Conservation (phyloP, 1,140 invertebrate species). For the Eumeta japonica region DNA sequence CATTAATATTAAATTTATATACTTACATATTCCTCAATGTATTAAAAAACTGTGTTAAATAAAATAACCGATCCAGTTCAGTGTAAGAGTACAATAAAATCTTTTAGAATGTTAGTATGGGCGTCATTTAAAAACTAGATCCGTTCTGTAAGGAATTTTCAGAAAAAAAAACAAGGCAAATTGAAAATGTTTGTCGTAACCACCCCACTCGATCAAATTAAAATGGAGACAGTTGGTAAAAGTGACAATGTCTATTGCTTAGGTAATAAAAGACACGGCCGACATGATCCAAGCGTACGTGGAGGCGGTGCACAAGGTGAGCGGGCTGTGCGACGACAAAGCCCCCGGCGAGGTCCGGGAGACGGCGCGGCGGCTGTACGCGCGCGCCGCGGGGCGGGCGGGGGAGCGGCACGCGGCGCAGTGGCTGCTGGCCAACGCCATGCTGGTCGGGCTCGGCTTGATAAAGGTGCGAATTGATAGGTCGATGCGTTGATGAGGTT, state of each 20-base stretch:
- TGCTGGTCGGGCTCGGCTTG: conserved; percentile 23
- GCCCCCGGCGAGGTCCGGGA: conserved; percentile 9
- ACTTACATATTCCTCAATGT: too few relatives aligned
- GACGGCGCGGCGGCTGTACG: conserved; percentile 6
- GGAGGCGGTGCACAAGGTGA: conserved; percentile 28
- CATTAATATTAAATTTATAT: too few relatives aligned
- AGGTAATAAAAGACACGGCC: conserved; percentile 27
- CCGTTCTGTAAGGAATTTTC: too few relatives aligned
- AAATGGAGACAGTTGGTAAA: neutral
- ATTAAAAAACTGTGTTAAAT: too few relatives aligned
- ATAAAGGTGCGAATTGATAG: conserved; percentile 39
- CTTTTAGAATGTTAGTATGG: too few relatives aligned
- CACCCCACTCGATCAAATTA: neutral
- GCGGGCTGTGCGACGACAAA: conserved; percentile 18
- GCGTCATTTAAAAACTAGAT: too few relatives aligned
- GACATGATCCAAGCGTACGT: conserved; percentile 26
- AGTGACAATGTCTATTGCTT: too few relatives aligned
- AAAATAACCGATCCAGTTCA: too few relatives aligned
- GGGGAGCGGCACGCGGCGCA: conserved; percentile 13
- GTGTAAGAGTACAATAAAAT: too few relatives aligned
- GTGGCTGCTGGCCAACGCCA: conserved; percentile 27
- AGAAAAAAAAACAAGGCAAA: too few relatives aligned
- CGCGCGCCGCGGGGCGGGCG: conserved; percentile 12
- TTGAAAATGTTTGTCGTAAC: neutral
- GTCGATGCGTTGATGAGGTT: neutral